Conservation (phyloP, 2,888 invertebrate species). For the Hydraecia micacea region DNA sequence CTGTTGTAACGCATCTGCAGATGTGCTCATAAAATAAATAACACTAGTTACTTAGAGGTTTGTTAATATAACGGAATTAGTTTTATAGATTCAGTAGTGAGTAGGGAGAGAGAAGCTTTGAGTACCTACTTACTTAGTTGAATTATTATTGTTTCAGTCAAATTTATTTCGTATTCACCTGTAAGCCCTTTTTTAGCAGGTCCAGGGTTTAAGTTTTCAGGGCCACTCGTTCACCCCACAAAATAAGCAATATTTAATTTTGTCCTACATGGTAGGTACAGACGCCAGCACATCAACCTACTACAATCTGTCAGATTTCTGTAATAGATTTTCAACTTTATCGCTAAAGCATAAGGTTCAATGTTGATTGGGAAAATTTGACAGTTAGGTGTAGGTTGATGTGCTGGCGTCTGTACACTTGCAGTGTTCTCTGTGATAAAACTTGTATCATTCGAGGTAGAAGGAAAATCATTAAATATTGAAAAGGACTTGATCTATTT, state of each 20-base stretch:
- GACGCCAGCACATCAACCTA: too few relatives aligned
- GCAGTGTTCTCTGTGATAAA: background rate
- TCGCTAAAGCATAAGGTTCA: too few relatives aligned
- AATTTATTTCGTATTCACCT: background rate
- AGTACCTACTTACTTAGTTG: background rate
- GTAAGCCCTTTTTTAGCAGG: background rate
- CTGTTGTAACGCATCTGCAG: slow-evolving; percentile 51
- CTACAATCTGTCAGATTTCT: too few relatives aligned
- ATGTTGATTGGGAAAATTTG: too few relatives aligned
- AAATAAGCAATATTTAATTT: background rate
- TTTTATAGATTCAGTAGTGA: slow-evolving; percentile 3
- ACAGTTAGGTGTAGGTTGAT: too few relatives aligned
- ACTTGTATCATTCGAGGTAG: background rate
- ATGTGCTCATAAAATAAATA: slow-evolving; percentile 39
- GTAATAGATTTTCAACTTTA: too few relatives aligned
- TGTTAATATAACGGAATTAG: slow-evolving; percentile 31
- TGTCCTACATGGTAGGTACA: too few relatives aligned
- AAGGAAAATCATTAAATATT: background rate
- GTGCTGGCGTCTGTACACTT: too few relatives aligned
- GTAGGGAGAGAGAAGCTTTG: background rate
- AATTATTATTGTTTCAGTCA: too few relatives aligned
- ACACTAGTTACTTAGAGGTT: slow-evolving; percentile 5
- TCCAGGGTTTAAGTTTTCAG: background rate
- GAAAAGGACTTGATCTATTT: background rate
- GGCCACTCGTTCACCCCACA: background rate